Conservation (phyloP, 1,140 invertebrate species). For the Lepidurus couesii region DNA sequence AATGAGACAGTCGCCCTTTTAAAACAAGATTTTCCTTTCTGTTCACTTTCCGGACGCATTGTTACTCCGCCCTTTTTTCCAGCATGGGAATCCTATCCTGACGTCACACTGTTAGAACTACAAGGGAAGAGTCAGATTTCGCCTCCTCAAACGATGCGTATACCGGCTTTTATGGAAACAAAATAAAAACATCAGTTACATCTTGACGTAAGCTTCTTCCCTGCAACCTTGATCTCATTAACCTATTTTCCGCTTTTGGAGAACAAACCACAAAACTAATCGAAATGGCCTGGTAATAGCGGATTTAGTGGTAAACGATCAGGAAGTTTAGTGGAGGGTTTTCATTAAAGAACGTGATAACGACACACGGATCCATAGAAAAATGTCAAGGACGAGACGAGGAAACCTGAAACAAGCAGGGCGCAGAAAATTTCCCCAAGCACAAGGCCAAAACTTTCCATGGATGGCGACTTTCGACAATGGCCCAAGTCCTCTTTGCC, state of each 20-base stretch:
- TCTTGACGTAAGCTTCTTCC: not conserved
- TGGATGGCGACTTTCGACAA: not conserved
- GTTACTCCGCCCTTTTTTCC: conserved; percentile 7
- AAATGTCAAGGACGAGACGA: not conserved
- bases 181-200: not conserved
- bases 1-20: not conserved
- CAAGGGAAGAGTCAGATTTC: not conserved
- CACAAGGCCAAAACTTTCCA: conserved; percentile 11
- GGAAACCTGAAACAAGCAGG: not conserved
- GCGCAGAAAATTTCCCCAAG: not conserved
- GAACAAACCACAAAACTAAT: conserved; percentile 1
- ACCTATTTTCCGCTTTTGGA: not conserved
- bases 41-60: not conserved
- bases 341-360: not conserved
- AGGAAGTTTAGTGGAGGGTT: not conserved
- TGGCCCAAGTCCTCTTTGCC: not conserved
- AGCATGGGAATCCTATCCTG: not conserved
- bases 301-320: not conserved
- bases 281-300: not conserved
- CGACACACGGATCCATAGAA: not conserved
- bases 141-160: too few relatives aligned
- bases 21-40: not conserved
- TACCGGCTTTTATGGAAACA: not conserved
- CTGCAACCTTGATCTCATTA: not conserved
- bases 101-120: not conserved